Percentiles rank a stretch among this genome's conserved stretches.
phyloP scores from a whole-genome alignment of 2,888 invertebrate genomes.

The Glomeris marginata region DNA sequence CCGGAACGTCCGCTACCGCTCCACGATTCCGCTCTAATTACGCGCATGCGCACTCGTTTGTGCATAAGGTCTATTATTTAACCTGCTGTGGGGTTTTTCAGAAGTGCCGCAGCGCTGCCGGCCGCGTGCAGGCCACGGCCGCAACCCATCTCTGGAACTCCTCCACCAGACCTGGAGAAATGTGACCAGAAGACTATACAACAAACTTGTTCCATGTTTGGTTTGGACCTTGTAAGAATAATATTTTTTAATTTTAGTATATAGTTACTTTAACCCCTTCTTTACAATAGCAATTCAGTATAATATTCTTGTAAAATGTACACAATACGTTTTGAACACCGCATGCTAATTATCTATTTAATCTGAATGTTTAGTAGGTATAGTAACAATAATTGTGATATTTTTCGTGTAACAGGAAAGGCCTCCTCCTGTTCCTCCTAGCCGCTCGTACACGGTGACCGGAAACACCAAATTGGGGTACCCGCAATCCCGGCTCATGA shows the following conservation, averaged over 20 bases:
- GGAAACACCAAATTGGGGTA: slow-evolving; percentile 82
- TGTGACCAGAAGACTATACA: slow-evolving; percentile 79
- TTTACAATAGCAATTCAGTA: background rate
- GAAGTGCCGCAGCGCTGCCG: no score
- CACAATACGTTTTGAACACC: no score
- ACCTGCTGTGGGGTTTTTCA: no score
- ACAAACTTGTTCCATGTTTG: slow-evolving; percentile 77
- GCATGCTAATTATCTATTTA: background rate
- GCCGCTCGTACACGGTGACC: slow-evolving; percentile 74
- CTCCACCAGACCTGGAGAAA: slow-evolving; percentile 68
- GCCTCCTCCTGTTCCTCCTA: slow-evolving; percentile 81
- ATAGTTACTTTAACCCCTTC: background rate
- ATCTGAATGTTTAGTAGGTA: background rate
- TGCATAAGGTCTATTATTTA: no score
- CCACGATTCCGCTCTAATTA: no score
- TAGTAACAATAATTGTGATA: slow-evolving; percentile 13
- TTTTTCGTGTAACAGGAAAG: slow-evolving; percentile 45
- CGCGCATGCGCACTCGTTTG: no score
- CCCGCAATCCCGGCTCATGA: slow-evolving; percentile 82
- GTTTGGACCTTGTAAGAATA: slow-evolving; percentile 59
- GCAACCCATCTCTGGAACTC: slow-evolving; percentile 76
- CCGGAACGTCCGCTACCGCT: no score
- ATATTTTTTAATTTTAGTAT: background rate
- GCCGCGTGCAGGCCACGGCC: slow-evolving; percentile 50
- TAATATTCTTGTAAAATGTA: background rate